phyloP scores from a whole-genome alignment of 2,888 invertebrate species.

The Leptinotarsa juncta region DNA sequence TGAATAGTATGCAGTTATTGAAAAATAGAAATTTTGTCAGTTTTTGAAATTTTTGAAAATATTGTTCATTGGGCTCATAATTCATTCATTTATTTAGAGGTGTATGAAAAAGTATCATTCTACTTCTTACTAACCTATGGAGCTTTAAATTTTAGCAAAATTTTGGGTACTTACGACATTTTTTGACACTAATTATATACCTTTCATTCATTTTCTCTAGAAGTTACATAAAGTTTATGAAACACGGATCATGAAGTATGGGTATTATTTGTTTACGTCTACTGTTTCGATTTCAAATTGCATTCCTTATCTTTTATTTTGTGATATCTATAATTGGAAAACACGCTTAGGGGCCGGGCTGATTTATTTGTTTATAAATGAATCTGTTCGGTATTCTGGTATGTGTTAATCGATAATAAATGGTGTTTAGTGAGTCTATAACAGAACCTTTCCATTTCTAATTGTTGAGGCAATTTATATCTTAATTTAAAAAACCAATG shows the following conservation, averaged over 20 bases:
- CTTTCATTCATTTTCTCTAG: background rate
- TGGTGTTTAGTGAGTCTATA: slow-evolving; percentile 8
- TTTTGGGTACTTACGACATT: no score
- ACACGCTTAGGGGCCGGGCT: slow-evolving; percentile 3
- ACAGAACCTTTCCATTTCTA: slow-evolving; percentile 5
- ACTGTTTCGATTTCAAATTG: slow-evolving; percentile 8
- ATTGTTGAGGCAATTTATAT: background rate
- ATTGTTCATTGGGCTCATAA: no score
- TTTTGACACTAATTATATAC: background rate
- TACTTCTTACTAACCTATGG: no score
- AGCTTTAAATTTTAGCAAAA: no score
- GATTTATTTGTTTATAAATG: slow-evolving; percentile 19
- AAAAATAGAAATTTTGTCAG: no score
- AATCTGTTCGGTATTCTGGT: slow-evolving; percentile 13
- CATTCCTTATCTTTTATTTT: slow-evolving; percentile 19
- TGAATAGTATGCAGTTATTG: no score
- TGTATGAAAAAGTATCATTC: no score
- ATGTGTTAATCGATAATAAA: slow-evolving; percentile 8
- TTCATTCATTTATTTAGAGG: no score
- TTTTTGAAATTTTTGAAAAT: no score
- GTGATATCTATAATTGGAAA: slow-evolving; percentile 25
- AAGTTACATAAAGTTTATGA: background rate
- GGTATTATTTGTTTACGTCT: slow-evolving; percentile 15
- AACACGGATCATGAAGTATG: slow-evolving; percentile 2
- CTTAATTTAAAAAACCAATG: background rate